phyloP scores from a whole-genome alignment of 2,113 vertebrate genomes.

The Actenoides lindsayi region DNA sequence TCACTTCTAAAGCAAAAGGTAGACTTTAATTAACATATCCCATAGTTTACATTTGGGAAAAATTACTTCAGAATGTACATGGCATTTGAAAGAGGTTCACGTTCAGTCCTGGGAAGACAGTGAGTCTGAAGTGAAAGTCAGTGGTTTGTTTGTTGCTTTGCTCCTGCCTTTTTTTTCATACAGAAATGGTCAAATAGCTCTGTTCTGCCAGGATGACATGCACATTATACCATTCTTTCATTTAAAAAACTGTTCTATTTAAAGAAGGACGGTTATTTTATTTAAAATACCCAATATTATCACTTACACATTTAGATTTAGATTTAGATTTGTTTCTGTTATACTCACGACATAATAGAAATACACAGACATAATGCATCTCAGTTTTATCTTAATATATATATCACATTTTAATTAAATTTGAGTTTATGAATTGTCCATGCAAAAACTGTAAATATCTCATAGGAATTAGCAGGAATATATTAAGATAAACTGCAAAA shows the following conservation, averaged over 20 bases:
- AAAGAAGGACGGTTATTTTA: background rate
- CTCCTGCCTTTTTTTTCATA: background rate
- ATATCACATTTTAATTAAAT: background rate
- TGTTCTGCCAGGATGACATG: background rate
- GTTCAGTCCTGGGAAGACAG: background rate
- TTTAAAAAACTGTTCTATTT: background rate
- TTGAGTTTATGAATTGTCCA: background rate
- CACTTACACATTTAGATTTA: background rate
- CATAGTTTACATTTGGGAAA: background rate
- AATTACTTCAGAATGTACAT: background rate
- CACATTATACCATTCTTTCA: fast-evolving
- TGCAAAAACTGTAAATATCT: background rate
- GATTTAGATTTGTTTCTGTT: background rate
- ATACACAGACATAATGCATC: background rate
- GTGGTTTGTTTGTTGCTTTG: background rate
- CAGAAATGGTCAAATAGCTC: background rate
- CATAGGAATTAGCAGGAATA: background rate
- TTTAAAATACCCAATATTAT: background rate
- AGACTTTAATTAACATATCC: background rate
- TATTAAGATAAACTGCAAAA: background rate
- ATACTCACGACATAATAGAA: background rate
- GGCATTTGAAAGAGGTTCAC: background rate
- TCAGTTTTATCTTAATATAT: background rate
- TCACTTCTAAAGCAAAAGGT: background rate
- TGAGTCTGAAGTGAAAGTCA: background rate